Evolutionary conservation across 2,888 invertebrate genomes (phyloP), one percentile per base, ranked within the genome.

Genomic region (Idaea aversata): DNA sequence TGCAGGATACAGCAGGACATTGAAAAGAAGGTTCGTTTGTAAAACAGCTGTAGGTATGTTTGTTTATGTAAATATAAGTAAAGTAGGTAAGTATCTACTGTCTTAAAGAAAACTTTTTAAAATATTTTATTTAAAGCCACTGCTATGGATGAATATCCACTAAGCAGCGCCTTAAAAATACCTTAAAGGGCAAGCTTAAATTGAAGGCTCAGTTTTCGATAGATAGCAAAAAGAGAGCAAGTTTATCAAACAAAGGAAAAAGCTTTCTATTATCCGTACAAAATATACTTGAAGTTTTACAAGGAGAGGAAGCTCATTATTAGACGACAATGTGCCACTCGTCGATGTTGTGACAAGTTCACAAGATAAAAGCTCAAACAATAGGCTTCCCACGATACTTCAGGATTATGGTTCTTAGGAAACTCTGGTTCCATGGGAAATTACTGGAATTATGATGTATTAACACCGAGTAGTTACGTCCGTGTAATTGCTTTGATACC

Each of bases 361-460:
- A 4, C 47, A 47, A 47, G 47, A 47, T 13, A 47, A 47, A 47
- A 47, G 47, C 47, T 47, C 10, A 36, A 13, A 47, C 68, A 68
- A 70, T 66, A 66, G 65, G 61, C 65, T 63, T 65, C 67, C 66
- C 66, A 68, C 63, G 65, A 63, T 67, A 66, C 65, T 57, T 64
- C 63, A 66, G 59, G 63, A 61, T 57, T 59, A 57, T 61, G 36
- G 59, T 67, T 70, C 65, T 63, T 66, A 71, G 57, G 61, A 47
- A 47, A 13, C 5, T 47, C 7, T 5, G 10, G 47, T 47, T 47
- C 6, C 2, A 47, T 47, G 47, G 47, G 47, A 47, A 47, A 10
- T 47, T 47, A 47, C 47, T 47, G 47, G 4, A 13, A 47, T 47
- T 10, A 47, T 47, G 47, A 47, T 47, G 4, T 13, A 7, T 10